Conservation (phyloP, 2,888 invertebrate genomes). For the Notodonta ziczac region DNA sequence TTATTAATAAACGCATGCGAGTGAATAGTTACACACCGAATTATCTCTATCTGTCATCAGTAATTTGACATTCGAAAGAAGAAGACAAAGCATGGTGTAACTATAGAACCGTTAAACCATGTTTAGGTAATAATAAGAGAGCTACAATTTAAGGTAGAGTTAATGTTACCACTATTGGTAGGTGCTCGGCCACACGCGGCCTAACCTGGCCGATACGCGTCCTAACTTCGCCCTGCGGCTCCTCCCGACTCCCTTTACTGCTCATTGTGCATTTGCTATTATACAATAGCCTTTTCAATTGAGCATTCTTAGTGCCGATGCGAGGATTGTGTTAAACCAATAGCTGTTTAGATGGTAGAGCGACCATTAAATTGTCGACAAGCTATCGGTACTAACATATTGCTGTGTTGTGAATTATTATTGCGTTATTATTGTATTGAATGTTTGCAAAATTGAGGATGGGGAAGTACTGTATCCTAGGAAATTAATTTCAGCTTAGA, state of each 20-base stretch:
- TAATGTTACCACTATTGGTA: slow-evolving; percentile 19
- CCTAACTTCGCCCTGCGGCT: slow-evolving; percentile 59
- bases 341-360: slow-evolving; percentile 30
- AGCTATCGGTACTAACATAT: slow-evolving; percentile 6
- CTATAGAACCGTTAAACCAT: too few species aligned
- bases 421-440: background rate
- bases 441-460: too few species aligned
- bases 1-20: too few species aligned
- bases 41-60: too few species aligned
- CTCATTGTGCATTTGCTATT: slow-evolving; percentile 64
- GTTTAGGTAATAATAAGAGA: too few species aligned
- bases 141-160: background rate
- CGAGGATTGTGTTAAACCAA: slow-evolving; percentile 49
- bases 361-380: slow-evolving; percentile 10
- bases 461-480: too few species aligned
- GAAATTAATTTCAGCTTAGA: too few species aligned
- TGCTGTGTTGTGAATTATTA: slow-evolving; percentile 19
- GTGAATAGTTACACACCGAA: too few species aligned
- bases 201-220: slow-evolving; percentile 52
- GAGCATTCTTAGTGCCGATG: slow-evolving; percentile 44
- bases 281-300: slow-evolving; percentile 71
- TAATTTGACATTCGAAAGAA: too few species aligned
- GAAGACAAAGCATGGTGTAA: too few species aligned
- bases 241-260: slow-evolving; percentile 53
- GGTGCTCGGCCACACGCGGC: slow-evolving; percentile 60